Percentiles rank a stretch among this genome's conserved stretches.
Evolutionary conservation across 2,113 vertebrate genomes (phyloP).

Genomic region (Peromyscus californicus): DNA sequence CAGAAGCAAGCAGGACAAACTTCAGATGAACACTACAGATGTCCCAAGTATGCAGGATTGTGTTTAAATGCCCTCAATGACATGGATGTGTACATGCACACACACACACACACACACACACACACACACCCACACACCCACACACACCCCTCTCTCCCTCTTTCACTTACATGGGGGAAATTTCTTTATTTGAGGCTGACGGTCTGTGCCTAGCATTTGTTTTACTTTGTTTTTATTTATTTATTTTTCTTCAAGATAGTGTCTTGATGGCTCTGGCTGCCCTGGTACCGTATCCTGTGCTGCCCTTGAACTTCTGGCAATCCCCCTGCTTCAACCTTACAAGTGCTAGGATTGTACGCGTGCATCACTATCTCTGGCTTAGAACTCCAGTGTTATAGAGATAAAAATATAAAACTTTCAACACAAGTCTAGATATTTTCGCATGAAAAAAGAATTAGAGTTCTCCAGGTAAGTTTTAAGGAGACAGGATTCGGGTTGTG

Average conservation of each 20-base stretch:
- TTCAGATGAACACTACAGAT: conserved; percentile 77
- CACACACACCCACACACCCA: background rate
- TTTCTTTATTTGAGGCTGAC: background rate
- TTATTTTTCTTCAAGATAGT: background rate
- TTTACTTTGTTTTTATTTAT: background rate
- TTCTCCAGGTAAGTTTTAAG: conserved; percentile 81
- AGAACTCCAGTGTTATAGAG: conserved; percentile 84
- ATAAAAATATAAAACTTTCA: conserved; percentile 88
- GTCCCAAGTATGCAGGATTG: conserved; percentile 85
- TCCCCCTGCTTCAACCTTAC: background rate
- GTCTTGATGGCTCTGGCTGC: background rate
- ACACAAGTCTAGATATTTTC: conserved; percentile 87
- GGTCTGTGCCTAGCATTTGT: background rate
- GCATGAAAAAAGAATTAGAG: conserved; percentile 77
- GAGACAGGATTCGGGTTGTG: conserved; percentile 83
- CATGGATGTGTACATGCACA: too few species aligned
- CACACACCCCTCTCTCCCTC: background rate
- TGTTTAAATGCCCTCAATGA: conserved; percentile 73
- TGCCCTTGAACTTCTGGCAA: background rate
- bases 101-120: background rate
- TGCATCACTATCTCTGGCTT: background rate
- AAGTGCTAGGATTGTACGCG: background rate
- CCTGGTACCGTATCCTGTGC: background rate
- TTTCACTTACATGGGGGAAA: background rate
- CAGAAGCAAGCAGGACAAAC: background rate